Evolutionary conservation across 2,888 invertebrate genomes (phyloP).

Genomic region (Scaptomyza reducta): DNA sequence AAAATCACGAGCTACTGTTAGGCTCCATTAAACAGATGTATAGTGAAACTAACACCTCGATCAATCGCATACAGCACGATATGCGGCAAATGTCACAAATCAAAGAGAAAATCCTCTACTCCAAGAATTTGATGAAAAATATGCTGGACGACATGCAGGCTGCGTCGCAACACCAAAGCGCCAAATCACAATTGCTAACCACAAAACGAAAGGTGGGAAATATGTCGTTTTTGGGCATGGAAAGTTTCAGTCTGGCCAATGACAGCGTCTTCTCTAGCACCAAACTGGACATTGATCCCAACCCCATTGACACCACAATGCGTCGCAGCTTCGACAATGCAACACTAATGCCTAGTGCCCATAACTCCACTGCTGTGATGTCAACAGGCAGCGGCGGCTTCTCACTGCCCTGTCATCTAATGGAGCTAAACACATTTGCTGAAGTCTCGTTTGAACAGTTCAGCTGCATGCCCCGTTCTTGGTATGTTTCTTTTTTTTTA

Average conservation of each 20-base stretch:
- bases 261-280: slow-evolving; percentile 82
- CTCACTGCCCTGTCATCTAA: slow-evolving; percentile 71
- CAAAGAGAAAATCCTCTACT: slow-evolving; percentile 83
- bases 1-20: slow-evolving; percentile 80
- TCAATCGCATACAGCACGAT: slow-evolving; percentile 82
- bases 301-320: slow-evolving; percentile 49
- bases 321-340: slow-evolving; percentile 56
- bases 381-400: slow-evolving; percentile 14
- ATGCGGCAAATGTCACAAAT: slow-evolving; percentile 81
- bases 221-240: slow-evolving; percentile 60
- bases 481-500: slow-evolving; percentile 61
- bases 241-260: slow-evolving; percentile 69
- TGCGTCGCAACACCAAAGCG: slow-evolving; percentile 43
- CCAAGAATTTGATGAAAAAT: slow-evolving; percentile 78
- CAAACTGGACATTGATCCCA: slow-evolving; percentile 81
- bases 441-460: slow-evolving; percentile 80
- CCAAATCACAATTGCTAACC: slow-evolving; percentile 73
- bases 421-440: slow-evolving; percentile 78
- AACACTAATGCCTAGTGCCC: slow-evolving; percentile 48
- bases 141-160: slow-evolving; percentile 77
- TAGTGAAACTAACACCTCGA: slow-evolving; percentile 72
- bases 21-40: slow-evolving; percentile 81
- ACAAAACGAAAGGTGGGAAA: slow-evolving; percentile 73
- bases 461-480: slow-evolving; percentile 71
- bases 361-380: slow-evolving; percentile 19